Evolutionary conservation across 92 coral and sea anemone genomes (phyloP), one percentile per base, ranked within the genome.

Genomic region (Palythoa caribaeorum): DNA sequence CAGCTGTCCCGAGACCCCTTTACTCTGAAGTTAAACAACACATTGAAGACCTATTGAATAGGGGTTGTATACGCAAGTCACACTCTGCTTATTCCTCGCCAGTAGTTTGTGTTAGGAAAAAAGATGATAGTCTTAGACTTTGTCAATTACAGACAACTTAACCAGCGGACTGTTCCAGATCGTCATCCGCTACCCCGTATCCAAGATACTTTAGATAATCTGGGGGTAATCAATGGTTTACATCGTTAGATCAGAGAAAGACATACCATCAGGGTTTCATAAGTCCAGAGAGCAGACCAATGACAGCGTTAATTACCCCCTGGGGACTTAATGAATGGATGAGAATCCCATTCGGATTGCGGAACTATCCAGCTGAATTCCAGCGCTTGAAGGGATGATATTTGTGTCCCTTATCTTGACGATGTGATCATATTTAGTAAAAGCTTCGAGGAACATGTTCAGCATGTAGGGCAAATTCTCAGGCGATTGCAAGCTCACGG

Each of bases 391-490:
- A 54, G 62, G 62, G n/a, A 54, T 14, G 60, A 14, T 12, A 54
- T 14, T 54, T 54, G 60, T 54, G 60, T 54, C 60, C 2, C 60
- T 54, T 54, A 54, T 54, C 60, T 54, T 54, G 60, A 54, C 11
- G 60, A 54, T 54, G 62, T 54, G 1, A 1, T 54, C 62, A 54
- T 54, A 54, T 54, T 0, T 54, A 54, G 62, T 54, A 15, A 54
- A 54, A 84, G 85, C 12, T 89, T 89, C 57, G 92, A 84, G 5
- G 89, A 89, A 8, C 89, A 89, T 77, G 86, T 84, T 36, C 90
- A 90, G 48, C 86, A 87, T 38, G 78, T 87, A 39, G 88, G 88
- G 38, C 60, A 44, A 80, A 84, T 86, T 50, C 53, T 87, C n/a
- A 79, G 88, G 70, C 77, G 86, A 35, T 80, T 87, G 0, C 70